Evolutionary conservation across 2,797 vertebrate genomes (phyloP), one percentile per base, ranked within the genome.

Genomic region (Tauraco hartlaubi): DNA sequence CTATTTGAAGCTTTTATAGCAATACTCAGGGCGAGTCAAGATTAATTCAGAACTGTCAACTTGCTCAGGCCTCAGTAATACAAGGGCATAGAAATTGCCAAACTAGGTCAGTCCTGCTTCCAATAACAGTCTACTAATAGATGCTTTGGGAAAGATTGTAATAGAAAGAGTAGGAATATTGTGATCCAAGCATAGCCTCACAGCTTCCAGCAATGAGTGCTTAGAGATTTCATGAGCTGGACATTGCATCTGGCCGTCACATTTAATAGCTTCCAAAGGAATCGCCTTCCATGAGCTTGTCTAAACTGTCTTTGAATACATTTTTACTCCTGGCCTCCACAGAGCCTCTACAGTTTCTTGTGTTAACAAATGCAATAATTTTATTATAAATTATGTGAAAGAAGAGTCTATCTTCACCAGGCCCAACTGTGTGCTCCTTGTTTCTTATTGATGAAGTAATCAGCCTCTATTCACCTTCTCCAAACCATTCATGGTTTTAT

Each of bases 161-260:
- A 64, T 29, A 66, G 49, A 15, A 94, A 85, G 51, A 77, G 33
- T 15, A 83, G 49, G 35, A 81, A 68, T 21, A 54, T 26, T 7
- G 13, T 56, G 28, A 80, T 71, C 44, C 52, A 90, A 91, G 64
- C 41, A 68, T 11, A 95, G 33, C 49, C n/a, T 88, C 58, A n/a
- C 15, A 89, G 46, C 56, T 94, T 80, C 71, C 79, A 90, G 17
- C 44, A 85, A 71, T 8, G 43, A 83, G 16, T 39, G 29, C 35
- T 91, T 56, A 74, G 87, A 54, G 87, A 89, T 88, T 94, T 77
- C 49, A 75, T 43, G 49, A 77, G 21, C 41, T 68, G 85, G 85
- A 80, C 72, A 20, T 49, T 90, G 49, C 39, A 76, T 74, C 49
- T 92, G 61, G 64, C 21, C 37, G n/a, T 90, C 78, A 58, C 13